Evolutionary conservation across 2,797 vertebrate genomes (phyloP).

Genomic region (Limosa lapponica): DNA sequence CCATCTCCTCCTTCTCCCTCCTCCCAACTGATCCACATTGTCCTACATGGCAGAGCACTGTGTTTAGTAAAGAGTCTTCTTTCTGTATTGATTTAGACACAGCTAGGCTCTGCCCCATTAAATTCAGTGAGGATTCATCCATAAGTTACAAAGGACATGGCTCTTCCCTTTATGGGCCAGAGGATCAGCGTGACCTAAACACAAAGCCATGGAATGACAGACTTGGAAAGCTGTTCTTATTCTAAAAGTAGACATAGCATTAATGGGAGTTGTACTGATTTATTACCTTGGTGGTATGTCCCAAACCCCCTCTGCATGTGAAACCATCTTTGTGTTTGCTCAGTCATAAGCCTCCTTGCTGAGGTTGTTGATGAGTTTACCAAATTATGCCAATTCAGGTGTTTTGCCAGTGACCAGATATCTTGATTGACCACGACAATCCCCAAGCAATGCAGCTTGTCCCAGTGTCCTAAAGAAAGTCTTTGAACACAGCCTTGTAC

Average conservation of each 20-base stretch:
- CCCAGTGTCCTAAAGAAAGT: background rate
- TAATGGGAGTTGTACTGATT: background rate
- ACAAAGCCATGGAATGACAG: background rate
- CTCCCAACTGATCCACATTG: background rate
- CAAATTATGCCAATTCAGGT: background rate
- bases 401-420: background rate
- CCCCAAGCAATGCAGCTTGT: background rate
- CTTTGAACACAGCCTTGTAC: background rate
- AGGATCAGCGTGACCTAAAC: background rate
- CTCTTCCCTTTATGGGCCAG: background rate
- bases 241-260: background rate
- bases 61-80: background rate
- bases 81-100: conserved; percentile 9
- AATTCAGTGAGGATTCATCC: background rate
- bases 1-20: background rate
- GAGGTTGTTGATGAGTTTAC: background rate
- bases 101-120: background rate
- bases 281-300: background rate
- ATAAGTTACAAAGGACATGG: background rate
- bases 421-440: background rate
- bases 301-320: background rate
- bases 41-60: background rate
- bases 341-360: background rate
- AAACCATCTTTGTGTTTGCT: background rate
- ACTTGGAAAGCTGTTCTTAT: background rate